These are phyloP conservation scores for Nycticryphes semicollaris DNA, from an alignment of 2,113 vertebrate genomes.

Conservation along the genomic window DNA sequence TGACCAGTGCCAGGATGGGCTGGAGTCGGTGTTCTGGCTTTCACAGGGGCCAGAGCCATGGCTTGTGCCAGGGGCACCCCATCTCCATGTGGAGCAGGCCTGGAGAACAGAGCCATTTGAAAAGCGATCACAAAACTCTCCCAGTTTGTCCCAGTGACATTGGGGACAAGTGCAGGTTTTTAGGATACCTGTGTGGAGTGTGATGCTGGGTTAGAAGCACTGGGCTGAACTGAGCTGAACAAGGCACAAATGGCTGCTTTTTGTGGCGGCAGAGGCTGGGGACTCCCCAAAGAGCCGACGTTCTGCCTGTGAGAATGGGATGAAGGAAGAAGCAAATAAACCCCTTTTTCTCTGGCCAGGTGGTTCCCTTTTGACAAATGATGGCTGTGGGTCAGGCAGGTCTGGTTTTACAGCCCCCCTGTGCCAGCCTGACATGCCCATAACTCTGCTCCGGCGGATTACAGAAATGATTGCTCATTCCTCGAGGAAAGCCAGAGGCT, in stretches of 20 bases:
- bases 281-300: background rate
- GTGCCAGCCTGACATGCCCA: constrained; percentile 35
- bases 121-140: background rate
- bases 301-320: background rate
- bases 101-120: background rate
- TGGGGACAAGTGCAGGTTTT: background rate
- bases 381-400: background rate
- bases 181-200: background rate
- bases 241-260: background rate
- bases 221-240: rapidly evolving
- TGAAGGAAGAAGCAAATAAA: constrained; percentile 24
- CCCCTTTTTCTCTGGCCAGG: background rate
- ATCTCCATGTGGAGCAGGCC: background rate
- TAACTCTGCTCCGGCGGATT: constrained; percentile 33
- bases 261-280: background rate
- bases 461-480: constrained; percentile 6
- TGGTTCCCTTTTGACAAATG: constrained; percentile 19
- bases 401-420: constrained; percentile 47
- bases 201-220: background rate
- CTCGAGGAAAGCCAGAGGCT: background rate
- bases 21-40: no score
- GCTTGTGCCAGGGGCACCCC: background rate
- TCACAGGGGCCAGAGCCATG: no score
- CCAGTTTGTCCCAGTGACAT: background rate
- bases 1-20: no score